Base-by-base conservation (phyloP, 2,797 vertebrate genomes). In the Etheostoma perlongum region DNA sequence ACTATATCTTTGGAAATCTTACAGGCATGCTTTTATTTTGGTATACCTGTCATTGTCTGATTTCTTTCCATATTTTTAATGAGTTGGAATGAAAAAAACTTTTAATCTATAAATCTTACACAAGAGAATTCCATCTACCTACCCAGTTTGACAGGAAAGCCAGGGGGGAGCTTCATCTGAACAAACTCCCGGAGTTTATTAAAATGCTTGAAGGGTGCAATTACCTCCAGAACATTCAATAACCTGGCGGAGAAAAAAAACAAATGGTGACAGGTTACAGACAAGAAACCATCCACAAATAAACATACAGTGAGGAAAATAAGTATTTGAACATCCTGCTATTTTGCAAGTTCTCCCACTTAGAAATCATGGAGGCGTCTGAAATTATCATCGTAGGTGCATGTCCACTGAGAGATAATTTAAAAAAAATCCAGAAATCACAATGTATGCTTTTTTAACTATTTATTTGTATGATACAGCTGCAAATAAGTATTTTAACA, bases 101-200 rank as follows among this genome's bases (percentile, higher is more conserved):
- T 36, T 66, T 36, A 48, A 51, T 48, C 21, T n/a, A 14, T 40
- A 3, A 40, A 40, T 49, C 4, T 33, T 23, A 36, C 51, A 57
- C 0, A 19, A 11, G 9, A 7, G 3, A 55, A 36, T 14, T 4
- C 44, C 11, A 11, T 66, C 18, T 23, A 59, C 95, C 96, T 93
- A 99, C 98, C 98, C 78, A 99, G 90, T 91, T 99, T 99, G 82
- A 99, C 98, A 79, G 98, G 98, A 92, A 99, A 99, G 78, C 98
- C 98, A 42, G 98, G 98, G 49, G 98, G 98, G 90, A 99, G 98
- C 91, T 99, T 99, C 98, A 99, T 99, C 90, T 99, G 98, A 91
- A 99, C 98, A 94, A 99, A 99, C 96, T 99, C 98, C 96, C 98
- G 95, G 95, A 99, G 97, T 94, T 99, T 99, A 96, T 99, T 99